Conservation (phyloP, 1,140 invertebrate genomes). For the Camponotus pennsylvanicus region DNA sequence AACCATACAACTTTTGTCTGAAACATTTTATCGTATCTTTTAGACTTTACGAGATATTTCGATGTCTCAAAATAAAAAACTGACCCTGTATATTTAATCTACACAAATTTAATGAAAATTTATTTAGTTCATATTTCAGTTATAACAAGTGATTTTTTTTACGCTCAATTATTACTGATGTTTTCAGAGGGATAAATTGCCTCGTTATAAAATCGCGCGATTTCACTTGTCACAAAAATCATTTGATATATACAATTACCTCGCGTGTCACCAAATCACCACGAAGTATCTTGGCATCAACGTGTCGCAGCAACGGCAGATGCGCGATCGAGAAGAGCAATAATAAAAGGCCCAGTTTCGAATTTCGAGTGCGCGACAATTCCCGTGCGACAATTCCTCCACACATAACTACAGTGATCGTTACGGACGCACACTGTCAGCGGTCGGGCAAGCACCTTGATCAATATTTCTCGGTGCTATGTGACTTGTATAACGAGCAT, state of each 20-base stretch:
- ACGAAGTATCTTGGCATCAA: constrained; percentile 72
- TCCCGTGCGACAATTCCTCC: constrained; percentile 52
- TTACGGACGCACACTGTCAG: constrained; percentile 54
- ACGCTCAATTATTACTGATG: constrained; percentile 8
- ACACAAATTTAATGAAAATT: background rate
- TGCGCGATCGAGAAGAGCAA: constrained; percentile 42
- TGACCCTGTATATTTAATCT: background rate
- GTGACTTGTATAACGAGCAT: constrained; percentile 32
- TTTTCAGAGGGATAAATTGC: background rate
- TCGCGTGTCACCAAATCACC: constrained; percentile 71
- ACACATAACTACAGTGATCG: constrained; percentile 62
- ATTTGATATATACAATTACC: constrained; percentile 59
- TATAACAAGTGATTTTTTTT: no score
- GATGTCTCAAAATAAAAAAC: no score
- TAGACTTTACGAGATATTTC: no score
- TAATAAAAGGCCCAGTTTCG: constrained; percentile 53
- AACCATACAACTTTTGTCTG: no score
- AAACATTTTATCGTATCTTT: no score
- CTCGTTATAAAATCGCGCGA: background rate
- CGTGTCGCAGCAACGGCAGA: constrained; percentile 33
- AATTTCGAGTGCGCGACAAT: constrained; percentile 17
- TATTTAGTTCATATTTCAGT: no score
- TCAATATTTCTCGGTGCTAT: constrained; percentile 69
- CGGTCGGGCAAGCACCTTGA: constrained; percentile 55
- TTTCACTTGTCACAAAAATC: constrained; percentile 1